Conservation (phyloP, 1,140 invertebrate genomes). For the Choristoneura fumiferana region DNA sequence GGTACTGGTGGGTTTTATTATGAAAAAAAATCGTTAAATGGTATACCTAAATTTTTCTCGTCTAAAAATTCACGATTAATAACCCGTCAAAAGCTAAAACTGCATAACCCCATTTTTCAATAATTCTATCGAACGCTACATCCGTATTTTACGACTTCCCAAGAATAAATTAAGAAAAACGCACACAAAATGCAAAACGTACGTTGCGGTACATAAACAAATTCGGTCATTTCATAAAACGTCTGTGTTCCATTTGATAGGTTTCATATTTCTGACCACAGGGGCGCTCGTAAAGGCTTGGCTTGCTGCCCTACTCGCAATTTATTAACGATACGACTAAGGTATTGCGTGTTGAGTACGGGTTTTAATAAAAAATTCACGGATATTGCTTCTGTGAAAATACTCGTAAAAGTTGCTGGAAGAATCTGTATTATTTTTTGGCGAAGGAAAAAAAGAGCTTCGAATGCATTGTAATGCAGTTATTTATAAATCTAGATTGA, state of each 20-base stretch:
- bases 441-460: too few species aligned
- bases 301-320: background rate
- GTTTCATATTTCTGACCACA: constrained; percentile 7
- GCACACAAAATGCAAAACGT: constrained; percentile 3
- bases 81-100: too few species aligned
- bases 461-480: too few species aligned
- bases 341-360: constrained; percentile 2
- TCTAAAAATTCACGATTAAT: too few species aligned
- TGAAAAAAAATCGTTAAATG: too few species aligned
- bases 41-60: too few species aligned
- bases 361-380: background rate
- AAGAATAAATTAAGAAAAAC: background rate
- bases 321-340: constrained; percentile 1
- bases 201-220: constrained; percentile 17
- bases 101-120: too few species aligned
- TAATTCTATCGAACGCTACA: background rate
- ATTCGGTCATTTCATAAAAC: constrained; percentile 2
- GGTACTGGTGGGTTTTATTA: too few species aligned
- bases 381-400: too few species aligned
- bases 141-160: constrained; percentile 29
- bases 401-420: too few species aligned
- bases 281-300: background rate
- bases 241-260: constrained; percentile 11
- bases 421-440: too few species aligned
- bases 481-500: too few species aligned